phyloP scores from a whole-genome alignment of 2,888 invertebrate species.

The Tachystola acroxantha region DNA sequence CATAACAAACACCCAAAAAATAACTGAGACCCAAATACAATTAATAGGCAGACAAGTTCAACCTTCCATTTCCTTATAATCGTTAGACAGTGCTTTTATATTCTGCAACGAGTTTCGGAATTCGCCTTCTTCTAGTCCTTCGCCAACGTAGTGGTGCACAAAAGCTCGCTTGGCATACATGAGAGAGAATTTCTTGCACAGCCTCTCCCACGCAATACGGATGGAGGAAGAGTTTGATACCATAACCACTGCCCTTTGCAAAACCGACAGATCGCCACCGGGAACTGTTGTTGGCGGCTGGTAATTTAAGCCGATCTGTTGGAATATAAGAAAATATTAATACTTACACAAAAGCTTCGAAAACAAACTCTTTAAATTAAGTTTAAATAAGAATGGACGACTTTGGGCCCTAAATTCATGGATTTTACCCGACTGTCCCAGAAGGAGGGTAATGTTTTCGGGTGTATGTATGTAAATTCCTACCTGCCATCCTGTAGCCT shows the following conservation, averaged over 20 bases:
- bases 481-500: too few species aligned
- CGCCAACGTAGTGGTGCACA: constrained; percentile 90
- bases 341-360: too few species aligned
- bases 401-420: too few species aligned
- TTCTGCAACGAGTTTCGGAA: constrained; percentile 80
- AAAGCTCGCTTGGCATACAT: constrained; percentile 92
- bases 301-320: constrained; percentile 84
- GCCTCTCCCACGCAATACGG: constrained; percentile 87
- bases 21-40: too few species aligned
- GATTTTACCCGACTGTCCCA: too few species aligned
- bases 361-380: too few species aligned
- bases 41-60: neutral
- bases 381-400: too few species aligned
- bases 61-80: constrained; percentile 82
- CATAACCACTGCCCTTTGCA: constrained; percentile 89
- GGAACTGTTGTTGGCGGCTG: constrained; percentile 87
- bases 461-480: too few species aligned
- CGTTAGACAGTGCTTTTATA: constrained; percentile 79
- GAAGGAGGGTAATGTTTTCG: too few species aligned
- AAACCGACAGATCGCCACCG: constrained; percentile 85
- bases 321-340: neutral
- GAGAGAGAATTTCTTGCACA: constrained; percentile 87
- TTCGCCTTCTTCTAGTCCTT: constrained; percentile 84
- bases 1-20: too few species aligned
- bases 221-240: constrained; percentile 89